Conservation (phyloP, 2,888 invertebrate genomes). For the Kuschelorhynchus macadamiae region DNA sequence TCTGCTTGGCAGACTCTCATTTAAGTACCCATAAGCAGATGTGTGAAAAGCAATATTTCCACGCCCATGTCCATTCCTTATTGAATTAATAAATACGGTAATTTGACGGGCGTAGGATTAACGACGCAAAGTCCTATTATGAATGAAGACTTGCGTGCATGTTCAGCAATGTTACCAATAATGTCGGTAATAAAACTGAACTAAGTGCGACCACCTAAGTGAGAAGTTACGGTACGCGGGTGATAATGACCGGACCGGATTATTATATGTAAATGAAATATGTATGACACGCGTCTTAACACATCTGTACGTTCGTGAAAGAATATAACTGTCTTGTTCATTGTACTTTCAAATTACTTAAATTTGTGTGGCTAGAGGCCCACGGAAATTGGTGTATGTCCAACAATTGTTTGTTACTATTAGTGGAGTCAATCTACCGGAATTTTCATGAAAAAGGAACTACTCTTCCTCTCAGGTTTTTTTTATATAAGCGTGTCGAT, state of each 20-base stretch:
- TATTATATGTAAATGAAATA: conserved; percentile 26
- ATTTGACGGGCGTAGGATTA: conserved; percentile 18
- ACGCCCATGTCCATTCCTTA: conserved; percentile 6
- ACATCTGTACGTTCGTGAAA: not conserved
- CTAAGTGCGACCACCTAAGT: conserved; percentile 37
- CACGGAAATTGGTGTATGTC: too few species aligned
- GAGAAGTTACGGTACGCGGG: conserved; percentile 27
- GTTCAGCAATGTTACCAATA: conserved; percentile 31
- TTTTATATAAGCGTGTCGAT: too few species aligned
- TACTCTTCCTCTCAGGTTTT: too few species aligned
- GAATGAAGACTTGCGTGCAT: conserved; percentile 37
- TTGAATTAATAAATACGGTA: conserved; percentile 13
- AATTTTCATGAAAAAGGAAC: too few species aligned
- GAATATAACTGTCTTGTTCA: too few species aligned
- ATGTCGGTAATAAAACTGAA: conserved; percentile 29
- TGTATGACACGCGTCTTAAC: conserved; percentile 17
- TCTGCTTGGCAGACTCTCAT: too few species aligned
- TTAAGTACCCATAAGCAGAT: not conserved
- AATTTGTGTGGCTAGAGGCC: too few species aligned
- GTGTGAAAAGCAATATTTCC: not conserved
- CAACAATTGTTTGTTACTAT: too few species aligned
- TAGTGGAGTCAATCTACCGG: too few species aligned
- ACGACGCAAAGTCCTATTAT: conserved; percentile 23
- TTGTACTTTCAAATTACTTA: too few species aligned
- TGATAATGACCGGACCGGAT: conserved; percentile 35